Percentiles rank a stretch among this genome's conserved stretches.
Conservation (phyloP, 2,113 vertebrate genomes). For the Pteronura brasiliensis region DNA sequence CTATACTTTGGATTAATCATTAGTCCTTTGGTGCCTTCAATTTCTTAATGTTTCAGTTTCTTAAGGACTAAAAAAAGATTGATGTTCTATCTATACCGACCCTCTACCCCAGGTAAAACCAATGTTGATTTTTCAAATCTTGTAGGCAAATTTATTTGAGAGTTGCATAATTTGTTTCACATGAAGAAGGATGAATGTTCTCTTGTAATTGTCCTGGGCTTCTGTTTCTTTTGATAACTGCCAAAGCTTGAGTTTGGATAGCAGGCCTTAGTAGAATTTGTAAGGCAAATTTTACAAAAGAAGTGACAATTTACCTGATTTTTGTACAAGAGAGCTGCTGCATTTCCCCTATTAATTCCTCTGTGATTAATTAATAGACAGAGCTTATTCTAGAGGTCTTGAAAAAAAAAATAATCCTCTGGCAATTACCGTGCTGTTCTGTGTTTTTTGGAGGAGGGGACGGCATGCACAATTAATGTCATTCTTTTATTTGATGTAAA, state of each 20-base stretch:
- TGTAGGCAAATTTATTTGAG: constrained; percentile 6
- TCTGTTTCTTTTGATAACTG: constrained; percentile 48
- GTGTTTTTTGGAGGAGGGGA: not conserved
- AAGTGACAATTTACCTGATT: constrained; percentile 70
- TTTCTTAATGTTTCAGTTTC: constrained; percentile 56
- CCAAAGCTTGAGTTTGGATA: not conserved
- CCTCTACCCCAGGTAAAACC: constrained; percentile 41
- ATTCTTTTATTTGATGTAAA: constrained; percentile 76
- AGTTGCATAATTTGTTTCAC: constrained; percentile 58
- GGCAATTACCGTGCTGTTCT: constrained; percentile 66
- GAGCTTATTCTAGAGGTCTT: constrained; percentile 55
- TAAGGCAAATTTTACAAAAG: constrained; percentile 57
- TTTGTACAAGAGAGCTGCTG: not conserved
- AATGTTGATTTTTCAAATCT: constrained; percentile 53
- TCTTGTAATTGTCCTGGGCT: constrained; percentile 28
- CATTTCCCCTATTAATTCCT: constrained; percentile 67
- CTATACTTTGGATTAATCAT: constrained; percentile 25
- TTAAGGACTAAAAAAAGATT: constrained; percentile 45
- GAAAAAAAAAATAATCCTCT: constrained; percentile 56
- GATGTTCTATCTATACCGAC: not conserved
- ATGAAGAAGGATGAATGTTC: constrained; percentile 49
- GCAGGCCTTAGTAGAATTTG: constrained; percentile 26
- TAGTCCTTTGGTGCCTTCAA: constrained; percentile 31
- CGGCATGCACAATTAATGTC: constrained; percentile 56
- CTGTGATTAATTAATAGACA: constrained; percentile 77